These are phyloP conservation scores for Apodemus agrarius DNA, from an alignment of 2,797 vertebrate genomes.

Conservation along the genomic window DNA sequence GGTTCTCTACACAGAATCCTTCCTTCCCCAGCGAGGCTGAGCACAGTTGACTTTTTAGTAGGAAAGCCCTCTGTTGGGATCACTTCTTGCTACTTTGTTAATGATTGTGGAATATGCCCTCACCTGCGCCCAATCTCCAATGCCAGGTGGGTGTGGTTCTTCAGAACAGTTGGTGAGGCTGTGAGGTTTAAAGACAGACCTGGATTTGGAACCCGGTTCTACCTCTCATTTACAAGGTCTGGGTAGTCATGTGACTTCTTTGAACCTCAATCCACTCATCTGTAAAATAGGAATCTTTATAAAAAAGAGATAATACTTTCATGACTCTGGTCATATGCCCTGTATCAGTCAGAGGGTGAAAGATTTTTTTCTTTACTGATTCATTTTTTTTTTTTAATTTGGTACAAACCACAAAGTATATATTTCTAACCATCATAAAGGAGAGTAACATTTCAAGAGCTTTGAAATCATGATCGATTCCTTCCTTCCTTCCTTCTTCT, in stretches of 20 bases:
- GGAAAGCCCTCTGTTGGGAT: neutral
- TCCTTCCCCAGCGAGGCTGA: neutral
- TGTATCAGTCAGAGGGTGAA: neutral
- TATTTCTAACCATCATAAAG: neutral
- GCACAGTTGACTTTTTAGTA: neutral
- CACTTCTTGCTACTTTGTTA: conserved; percentile 45
- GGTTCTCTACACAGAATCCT: neutral
- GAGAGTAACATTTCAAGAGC: neutral
- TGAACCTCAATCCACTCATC: neutral
- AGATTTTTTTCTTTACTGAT: conserved; percentile 18
- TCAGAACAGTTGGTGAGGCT: neutral
- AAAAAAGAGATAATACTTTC: neutral
- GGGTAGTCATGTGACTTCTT: neutral
- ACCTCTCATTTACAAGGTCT: neutral
- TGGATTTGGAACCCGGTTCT: neutral
- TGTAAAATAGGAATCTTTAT: neutral
- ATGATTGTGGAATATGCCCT: neutral
- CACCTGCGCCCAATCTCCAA: fast-evolving
- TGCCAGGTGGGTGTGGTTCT: neutral
- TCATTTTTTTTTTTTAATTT: neutral
- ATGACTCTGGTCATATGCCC: neutral
- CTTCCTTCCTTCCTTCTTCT: neutral
- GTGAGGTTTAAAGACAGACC: neutral
- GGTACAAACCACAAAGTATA: neutral
- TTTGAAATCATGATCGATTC: neutral